Percentiles rank a stretch among this genome's conserved stretches.
These are phyloP conservation scores for Andrena bicolor DNA, from an alignment of 2,888 invertebrate genomes.

Conservation along the genomic window DNA sequence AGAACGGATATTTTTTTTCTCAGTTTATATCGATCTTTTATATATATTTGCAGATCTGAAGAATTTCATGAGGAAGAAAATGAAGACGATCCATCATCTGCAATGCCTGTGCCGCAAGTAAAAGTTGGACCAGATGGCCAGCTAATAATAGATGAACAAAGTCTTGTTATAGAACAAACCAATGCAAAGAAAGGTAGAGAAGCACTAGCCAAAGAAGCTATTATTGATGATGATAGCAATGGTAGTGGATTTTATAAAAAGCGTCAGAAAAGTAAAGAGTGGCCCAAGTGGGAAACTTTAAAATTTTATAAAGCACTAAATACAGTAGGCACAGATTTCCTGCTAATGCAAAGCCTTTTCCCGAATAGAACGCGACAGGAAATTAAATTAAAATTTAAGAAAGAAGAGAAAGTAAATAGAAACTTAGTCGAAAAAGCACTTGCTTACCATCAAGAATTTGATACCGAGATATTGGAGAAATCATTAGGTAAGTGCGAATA, in stretches of 20 bases:
- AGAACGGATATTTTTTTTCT: not conserved
- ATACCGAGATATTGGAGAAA: constrained; percentile 88
- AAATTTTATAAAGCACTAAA: constrained; percentile 96
- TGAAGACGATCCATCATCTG: constrained; percentile 82
- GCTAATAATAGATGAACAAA: constrained; percentile 94
- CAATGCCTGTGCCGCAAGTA: constrained; percentile 92
- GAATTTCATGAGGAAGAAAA: constrained; percentile 66
- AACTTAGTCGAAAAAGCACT: constrained; percentile 91
- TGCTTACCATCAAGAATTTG: constrained; percentile 89
- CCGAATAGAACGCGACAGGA: constrained; percentile 92
- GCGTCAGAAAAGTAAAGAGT: constrained; percentile 89
- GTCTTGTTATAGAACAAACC: constrained; percentile 92
- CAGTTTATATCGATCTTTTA: not conserved
- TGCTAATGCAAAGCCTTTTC: constrained; percentile 94
- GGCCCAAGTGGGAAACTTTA: constrained; percentile 93
- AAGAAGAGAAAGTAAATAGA: constrained; percentile 93
- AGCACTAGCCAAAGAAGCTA: constrained; percentile 88
- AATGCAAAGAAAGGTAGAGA: constrained; percentile 87
- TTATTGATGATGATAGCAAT: constrained; percentile 89
- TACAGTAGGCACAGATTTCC: constrained; percentile 96
- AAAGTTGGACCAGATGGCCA: constrained; percentile 95
- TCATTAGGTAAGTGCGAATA: constrained; percentile 85
- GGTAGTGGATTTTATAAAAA: constrained; percentile 89
- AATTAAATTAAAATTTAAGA: constrained; percentile 96
- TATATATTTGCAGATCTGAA: constrained; percentile 51